Evolutionary conservation across 1,140 invertebrate species (phyloP).

Genomic region (Neodiprion virginianus): DNA sequence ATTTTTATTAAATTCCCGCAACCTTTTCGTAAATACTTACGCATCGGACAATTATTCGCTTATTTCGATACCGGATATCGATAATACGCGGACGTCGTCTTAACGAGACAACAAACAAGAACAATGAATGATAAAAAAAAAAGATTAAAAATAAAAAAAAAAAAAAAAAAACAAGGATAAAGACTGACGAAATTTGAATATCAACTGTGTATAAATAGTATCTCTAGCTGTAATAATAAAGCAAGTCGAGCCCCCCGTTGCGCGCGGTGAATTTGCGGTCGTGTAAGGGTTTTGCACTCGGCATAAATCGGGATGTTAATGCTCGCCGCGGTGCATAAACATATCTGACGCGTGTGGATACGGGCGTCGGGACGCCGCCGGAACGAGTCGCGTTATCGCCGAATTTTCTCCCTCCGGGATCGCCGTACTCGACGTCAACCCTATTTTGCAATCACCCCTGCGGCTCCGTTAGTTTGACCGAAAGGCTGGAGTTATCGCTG

Average conservation of each 20-base stretch:
- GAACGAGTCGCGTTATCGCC: no score
- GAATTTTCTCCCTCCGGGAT: neutral
- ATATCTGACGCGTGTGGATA: slow-evolving; percentile 54
- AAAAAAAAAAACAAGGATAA: no score
- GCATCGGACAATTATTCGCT: no score
- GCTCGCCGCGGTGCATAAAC: slow-evolving; percentile 53
- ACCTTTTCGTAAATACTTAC: no score
- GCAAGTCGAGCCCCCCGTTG: slow-evolving; percentile 36
- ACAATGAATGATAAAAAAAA: no score
- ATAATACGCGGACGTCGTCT: no score
- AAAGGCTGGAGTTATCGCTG: slow-evolving; percentile 38
- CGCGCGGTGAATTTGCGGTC: slow-evolving; percentile 47
- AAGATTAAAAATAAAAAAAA: no score
- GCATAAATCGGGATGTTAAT: slow-evolving; percentile 58
- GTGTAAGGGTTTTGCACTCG: slow-evolving; percentile 38
- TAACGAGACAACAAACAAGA: no score
- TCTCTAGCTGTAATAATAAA: slow-evolving; percentile 18
- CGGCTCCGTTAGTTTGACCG: slow-evolving; percentile 39
- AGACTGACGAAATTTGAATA: no score
- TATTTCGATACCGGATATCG: no score
- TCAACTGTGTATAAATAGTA: slow-evolving; percentile 34
- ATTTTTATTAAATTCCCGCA: no score
- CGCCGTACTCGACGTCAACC: slow-evolving; percentile 27
- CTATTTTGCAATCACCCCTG: slow-evolving; percentile 40
- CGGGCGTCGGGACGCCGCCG: slow-evolving; percentile 38